A percentile compares a stretch with the other conserved stretches of the same genome.
Evolutionary conservation across 2,113 vertebrate species (phyloP).

Genomic region (Mirounga angustirostris): DNA sequence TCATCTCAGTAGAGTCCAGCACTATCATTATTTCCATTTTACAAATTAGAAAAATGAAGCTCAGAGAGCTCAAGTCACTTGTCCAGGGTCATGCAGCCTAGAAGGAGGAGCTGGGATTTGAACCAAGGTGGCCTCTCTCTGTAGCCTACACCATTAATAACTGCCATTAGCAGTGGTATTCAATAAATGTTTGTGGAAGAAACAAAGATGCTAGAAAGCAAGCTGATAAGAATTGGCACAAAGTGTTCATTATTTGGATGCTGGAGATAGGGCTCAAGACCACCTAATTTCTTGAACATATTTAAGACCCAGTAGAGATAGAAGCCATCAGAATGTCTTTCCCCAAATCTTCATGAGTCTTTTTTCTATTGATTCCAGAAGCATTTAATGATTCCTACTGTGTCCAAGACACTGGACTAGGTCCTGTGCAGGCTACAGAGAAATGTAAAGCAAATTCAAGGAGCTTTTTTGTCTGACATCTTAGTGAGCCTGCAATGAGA

Average conservation of each 20-base stretch:
- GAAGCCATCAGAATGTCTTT: not conserved
- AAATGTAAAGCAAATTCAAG: not conserved
- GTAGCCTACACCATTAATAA: not conserved
- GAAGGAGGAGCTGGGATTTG: not conserved
- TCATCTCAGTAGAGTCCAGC: not conserved
- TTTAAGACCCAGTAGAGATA: not conserved
- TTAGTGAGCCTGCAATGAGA: not conserved
- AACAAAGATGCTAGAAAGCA: not conserved
- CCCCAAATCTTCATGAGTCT: not conserved
- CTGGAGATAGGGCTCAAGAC: not conserved
- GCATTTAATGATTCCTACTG: not conserved
- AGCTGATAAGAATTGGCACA: not conserved
- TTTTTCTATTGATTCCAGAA: constrained; percentile 1
- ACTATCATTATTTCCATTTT: not conserved
- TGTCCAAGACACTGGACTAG: not conserved
- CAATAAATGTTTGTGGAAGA: not conserved
- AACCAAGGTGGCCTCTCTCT: not conserved
- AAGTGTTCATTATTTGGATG: not conserved
- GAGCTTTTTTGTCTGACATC: not conserved
- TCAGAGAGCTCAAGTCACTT: not conserved
- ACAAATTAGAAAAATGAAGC: constrained; percentile 1
- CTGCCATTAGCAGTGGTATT: not conserved
- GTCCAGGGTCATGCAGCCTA: not conserved
- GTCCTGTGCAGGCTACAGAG: not conserved
- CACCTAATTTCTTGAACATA: not conserved